These are phyloP conservation scores for Ictalurus punctatus DNA, from an alignment of 2,113 vertebrate species.

Conservation along the genomic window DNA sequence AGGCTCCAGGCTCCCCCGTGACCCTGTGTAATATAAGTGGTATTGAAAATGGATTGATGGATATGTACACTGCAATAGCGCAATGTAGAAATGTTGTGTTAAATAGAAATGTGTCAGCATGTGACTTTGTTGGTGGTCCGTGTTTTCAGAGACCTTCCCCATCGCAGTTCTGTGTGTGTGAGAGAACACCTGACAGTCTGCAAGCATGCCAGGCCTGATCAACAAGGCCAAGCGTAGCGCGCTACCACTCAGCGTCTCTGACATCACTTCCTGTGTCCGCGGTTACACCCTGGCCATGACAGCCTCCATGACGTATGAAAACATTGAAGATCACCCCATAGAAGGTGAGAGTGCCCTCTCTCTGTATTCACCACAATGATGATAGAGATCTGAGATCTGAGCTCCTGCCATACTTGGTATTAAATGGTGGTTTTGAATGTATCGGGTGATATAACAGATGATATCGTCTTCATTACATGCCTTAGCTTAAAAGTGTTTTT, in stretches of 20 bases:
- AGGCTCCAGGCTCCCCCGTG: too few relatives aligned
- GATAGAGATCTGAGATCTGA: not conserved
- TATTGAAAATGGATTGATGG: too few relatives aligned
- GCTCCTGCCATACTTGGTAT: not conserved
- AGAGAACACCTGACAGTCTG: constrained; percentile 51
- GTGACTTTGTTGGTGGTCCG: not conserved
- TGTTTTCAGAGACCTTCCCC: constrained; percentile 31
- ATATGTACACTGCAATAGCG: not conserved
- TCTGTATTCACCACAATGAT: not conserved
- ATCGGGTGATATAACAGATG: not conserved
- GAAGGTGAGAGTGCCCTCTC: constrained; percentile 76
- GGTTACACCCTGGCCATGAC: constrained; percentile 92
- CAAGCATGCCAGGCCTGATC: constrained; percentile 88
- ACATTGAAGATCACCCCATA: constrained; percentile 84
- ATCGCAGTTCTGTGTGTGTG: constrained; percentile 26
- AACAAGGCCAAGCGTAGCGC: constrained; percentile 75
- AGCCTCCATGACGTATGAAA: constrained; percentile 89
- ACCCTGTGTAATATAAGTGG: too few relatives aligned
- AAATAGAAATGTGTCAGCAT: not conserved
- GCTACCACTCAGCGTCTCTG: constrained; percentile 82
- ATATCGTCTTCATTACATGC: not conserved
- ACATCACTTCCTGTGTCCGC: constrained; percentile 88
- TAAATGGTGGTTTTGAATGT: not conserved
- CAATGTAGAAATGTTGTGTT: not conserved
- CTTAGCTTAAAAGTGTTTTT: not conserved